These are phyloP conservation scores for Drosophila vallismaia DNA, from an alignment of 2,888 invertebrate species.

Conservation along the genomic window DNA sequence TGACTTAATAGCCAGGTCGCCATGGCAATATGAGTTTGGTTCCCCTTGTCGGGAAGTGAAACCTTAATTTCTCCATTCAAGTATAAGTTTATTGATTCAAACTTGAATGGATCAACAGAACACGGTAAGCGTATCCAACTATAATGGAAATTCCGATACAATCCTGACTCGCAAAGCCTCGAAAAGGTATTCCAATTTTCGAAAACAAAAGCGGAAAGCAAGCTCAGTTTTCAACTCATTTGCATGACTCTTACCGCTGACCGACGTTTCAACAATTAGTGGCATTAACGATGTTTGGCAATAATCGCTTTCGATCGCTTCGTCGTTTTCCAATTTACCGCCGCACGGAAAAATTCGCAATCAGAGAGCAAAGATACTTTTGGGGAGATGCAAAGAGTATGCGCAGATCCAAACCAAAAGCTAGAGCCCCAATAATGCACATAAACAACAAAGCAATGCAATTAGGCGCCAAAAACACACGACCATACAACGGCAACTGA, in stretches of 20 bases:
- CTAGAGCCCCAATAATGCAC: constrained; percentile 44
- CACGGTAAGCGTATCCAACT: neutral
- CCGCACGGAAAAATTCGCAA: constrained; percentile 25
- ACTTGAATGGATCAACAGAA: neutral
- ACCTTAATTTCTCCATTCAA: neutral
- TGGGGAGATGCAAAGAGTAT: neutral
- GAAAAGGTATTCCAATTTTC: neutral
- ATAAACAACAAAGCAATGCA: constrained; percentile 61
- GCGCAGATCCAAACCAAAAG: constrained; percentile 20
- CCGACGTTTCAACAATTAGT: constrained; percentile 14
- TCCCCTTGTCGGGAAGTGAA: neutral
- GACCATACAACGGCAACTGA: constrained; percentile 3
- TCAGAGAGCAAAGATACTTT: constrained; percentile 13
- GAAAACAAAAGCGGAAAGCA: neutral
- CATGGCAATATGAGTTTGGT: neutral
- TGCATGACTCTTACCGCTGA: neutral
- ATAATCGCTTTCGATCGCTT: constrained; percentile 18
- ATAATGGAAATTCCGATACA: neutral
- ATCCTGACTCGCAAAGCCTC: neutral
- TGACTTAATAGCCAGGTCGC: constrained; percentile 26
- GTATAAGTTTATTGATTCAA: neutral
- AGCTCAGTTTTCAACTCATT: constrained; percentile 3
- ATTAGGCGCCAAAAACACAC: constrained; percentile 55
- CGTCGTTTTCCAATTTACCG: constrained; percentile 24
- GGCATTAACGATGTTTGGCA: constrained; percentile 16